Conservation (phyloP, 2,113 vertebrate genomes). For the Antechinus flavipes region DNA sequence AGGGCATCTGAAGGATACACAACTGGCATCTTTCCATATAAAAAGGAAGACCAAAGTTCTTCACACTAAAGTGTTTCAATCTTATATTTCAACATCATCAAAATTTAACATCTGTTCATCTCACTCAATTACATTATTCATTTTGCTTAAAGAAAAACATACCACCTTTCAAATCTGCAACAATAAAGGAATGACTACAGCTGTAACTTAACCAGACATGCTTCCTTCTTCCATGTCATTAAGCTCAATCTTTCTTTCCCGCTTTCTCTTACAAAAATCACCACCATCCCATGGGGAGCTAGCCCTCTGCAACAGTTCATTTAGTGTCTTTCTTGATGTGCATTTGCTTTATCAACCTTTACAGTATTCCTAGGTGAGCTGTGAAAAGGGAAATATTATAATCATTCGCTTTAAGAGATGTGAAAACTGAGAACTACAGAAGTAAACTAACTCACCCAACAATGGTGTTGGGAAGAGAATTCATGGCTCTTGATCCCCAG, state of each 20-base stretch:
- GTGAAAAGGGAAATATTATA: neutral
- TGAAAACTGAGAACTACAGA: neutral
- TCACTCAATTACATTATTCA: conserved; percentile 56
- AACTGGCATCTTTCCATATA: neutral
- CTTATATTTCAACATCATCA: conserved; percentile 56
- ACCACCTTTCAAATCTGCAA: conserved; percentile 37
- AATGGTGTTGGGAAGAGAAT: neutral
- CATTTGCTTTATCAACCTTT: neutral
- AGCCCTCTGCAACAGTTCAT: conserved; percentile 1
- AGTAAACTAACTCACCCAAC: neutral
- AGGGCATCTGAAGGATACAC: neutral
- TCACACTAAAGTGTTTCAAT: neutral
- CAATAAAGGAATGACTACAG: conserved; percentile 51
- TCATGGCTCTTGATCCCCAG: neutral
- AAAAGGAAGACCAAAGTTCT: conserved; percentile 1
- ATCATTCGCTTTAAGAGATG: neutral
- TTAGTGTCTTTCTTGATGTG: neutral
- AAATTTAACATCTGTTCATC: conserved; percentile 61
- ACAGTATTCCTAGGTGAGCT: neutral
- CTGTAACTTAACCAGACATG: neutral
- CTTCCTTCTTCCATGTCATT: conserved; percentile 22
- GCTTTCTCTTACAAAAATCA: neutral
- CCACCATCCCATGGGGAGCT: neutral
- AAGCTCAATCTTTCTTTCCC: neutral
- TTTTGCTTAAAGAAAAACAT: conserved; percentile 53